Base-by-base conservation (phyloP, 1,140 invertebrate genomes). In the Planococcus citri region DNA sequence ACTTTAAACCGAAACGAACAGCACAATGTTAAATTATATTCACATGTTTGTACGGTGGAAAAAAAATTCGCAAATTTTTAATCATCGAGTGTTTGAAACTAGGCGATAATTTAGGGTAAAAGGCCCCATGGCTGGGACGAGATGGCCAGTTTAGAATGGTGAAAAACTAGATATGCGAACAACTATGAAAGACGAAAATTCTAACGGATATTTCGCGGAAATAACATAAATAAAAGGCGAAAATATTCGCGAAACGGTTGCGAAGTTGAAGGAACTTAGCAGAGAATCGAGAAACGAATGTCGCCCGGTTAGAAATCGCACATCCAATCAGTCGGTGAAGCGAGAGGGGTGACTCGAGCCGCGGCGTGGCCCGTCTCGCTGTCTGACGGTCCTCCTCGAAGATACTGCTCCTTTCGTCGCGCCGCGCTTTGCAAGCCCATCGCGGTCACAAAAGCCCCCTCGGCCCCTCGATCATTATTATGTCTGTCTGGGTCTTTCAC, bases 181-280 rank as follows among this genome's bases (percentile, higher is more conserved):
- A 20, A 17, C 2, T 14, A 51, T 2, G 3, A 9, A 20, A 51
- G 2, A 17, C 41, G 41, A 51, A 51, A 51, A 51, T 51, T 51
- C 4, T 51, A 51, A 51, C 41, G 41, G 41, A 51, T 51, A 51
- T 51, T 51, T 51, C 17, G 41, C 41, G 41, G 41, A 51, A 51
- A 51, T 51, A 51, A 51, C 41, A 51, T 51, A 51, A 51, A 51
- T 51, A 51, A 51, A 51, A 51, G 41, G 41, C 41, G 41, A 51
- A 51, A 51, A 51, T 51, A 51, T 51, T 51, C 41, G 17, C 41
- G 41, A 51, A 51, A 51, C n/a, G 41, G 41, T 51, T 51, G 33
- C 33, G 41, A 51, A 51, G 41, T 51, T 51, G 41, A 51, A 51
- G 41, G 41, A 51, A 51, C 41, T 51, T 51, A 51, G 6, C 6